Base-by-base conservation (phyloP, 2,797 vertebrate genomes). In the Erpetoichthys calabaricus region DNA sequence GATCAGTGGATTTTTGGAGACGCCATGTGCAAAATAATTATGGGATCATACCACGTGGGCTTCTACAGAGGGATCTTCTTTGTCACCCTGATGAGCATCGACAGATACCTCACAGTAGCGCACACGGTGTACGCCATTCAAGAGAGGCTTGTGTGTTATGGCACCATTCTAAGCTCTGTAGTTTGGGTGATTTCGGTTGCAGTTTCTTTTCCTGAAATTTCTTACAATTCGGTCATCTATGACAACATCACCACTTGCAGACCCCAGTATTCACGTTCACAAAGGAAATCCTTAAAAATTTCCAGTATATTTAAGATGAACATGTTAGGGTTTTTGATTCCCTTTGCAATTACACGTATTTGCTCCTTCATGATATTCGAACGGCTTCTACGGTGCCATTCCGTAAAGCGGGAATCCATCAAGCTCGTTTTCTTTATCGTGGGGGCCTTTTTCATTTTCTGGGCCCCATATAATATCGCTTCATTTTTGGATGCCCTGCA, bases 21-120 rank as follows among this genome's bases (percentile, higher is more conserved):
- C 3, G 5, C 1, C 1, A 78, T 87, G 68, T 97, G 93, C 76
- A 90, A 85, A 76, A 7, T 86, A 0, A 74, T 94, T 55, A 85
- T 89, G 0, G 80, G 87, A 56, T 63, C 78, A 45, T 94, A 92
- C 69, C 3, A 87, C 42, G 74, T 92, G 8, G 84, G 87, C 55
- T 91, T 92, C 63, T 92, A 90, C 66, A 75, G 88, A 0, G 87
- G 90, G 3, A 91, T 93, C 63, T 92, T 92, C 68, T 94, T 97
- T 61, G 78, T 95, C 61, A 76, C 74, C 65, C 79, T 96, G 8
- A 95, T 95, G 91, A 94, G 91, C 73, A 74, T 97, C 3, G 92
- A 96, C 57, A 78, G 92, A 3, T 97, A 97, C 65, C 69, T 95
- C 69, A 91, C 92, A 0, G 82, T 97, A 1, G 93, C 96, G 45